These are phyloP conservation scores for Eupithecia centaureata DNA, from an alignment of 2,888 invertebrate species.

Conservation along the genomic window DNA sequence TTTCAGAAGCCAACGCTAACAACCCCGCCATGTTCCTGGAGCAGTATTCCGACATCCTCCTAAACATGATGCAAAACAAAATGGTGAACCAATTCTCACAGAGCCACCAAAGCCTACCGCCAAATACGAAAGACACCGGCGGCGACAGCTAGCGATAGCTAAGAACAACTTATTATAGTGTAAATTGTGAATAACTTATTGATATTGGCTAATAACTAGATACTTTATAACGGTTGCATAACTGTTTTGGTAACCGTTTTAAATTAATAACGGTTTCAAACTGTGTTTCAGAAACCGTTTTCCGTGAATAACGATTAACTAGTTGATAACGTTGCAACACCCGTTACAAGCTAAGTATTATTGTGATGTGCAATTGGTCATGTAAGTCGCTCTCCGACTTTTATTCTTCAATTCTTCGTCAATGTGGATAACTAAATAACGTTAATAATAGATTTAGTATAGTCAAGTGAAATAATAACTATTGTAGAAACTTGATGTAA, in stretches of 20 bases:
- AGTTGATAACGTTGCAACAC: background rate
- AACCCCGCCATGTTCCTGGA: constrained; percentile 82
- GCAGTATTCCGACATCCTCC: constrained; percentile 85
- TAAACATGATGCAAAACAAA: constrained; percentile 82
- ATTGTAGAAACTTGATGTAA: constrained; percentile 1
- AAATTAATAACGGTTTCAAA: background rate
- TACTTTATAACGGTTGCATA: background rate
- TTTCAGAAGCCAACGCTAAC: constrained; percentile 62
- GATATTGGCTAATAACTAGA: constrained; percentile 15
- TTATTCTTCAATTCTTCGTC: background rate
- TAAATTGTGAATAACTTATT: constrained; percentile 30
- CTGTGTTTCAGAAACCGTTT: background rate
- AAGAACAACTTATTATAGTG: constrained; percentile 14
- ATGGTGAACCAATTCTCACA: constrained; percentile 75
- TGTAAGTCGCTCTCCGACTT: background rate
- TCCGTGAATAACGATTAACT: background rate
- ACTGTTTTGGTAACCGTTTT: background rate
- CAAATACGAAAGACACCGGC: constrained; percentile 59
- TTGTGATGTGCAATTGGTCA: constrained; percentile 1
- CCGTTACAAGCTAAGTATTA: background rate
- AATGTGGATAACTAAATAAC: background rate
- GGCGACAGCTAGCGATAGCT: constrained; percentile 66
- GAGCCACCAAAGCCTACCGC: constrained; percentile 72
- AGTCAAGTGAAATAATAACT: constrained; percentile 1
- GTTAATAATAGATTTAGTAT: constrained; percentile 6